Conservation (phyloP, 2,797 vertebrate species). For the Urosaurus nigricauda region DNA sequence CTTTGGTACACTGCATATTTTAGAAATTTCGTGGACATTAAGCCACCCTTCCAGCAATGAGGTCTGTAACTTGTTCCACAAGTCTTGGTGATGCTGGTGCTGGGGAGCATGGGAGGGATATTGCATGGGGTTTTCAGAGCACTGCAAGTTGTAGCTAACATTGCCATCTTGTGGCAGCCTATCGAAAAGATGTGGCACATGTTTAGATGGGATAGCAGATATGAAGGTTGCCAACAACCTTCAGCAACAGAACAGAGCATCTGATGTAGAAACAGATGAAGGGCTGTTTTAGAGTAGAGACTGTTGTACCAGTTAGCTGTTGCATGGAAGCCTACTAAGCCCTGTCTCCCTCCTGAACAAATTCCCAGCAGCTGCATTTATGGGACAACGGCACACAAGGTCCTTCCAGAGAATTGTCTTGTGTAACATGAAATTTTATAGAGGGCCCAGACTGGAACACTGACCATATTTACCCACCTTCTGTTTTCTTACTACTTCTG, state of each 20-base stretch:
- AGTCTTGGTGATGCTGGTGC: background rate
- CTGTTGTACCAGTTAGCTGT: background rate
- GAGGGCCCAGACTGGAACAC: background rate
- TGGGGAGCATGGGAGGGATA: background rate
- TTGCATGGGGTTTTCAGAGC: background rate
- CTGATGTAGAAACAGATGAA: background rate
- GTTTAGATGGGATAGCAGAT: background rate
- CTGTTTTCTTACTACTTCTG: background rate
- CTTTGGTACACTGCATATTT: slow-evolving; percentile 85
- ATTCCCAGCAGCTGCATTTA: background rate
- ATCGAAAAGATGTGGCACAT: slow-evolving; percentile 22
- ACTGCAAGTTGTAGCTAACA: background rate
- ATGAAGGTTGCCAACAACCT: background rate
- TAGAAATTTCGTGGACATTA: slow-evolving; percentile 87
- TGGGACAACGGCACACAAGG: background rate
- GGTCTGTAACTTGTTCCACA: slow-evolving; percentile 78
- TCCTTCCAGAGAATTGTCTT: background rate
- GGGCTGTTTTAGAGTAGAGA: background rate
- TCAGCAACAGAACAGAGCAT: background rate
- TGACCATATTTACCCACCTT: background rate
- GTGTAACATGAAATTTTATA: background rate
- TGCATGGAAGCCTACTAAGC: background rate
- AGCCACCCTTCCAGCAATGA: slow-evolving; percentile 82
- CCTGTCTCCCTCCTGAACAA: background rate
- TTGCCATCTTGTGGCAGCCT: background rate